These are phyloP conservation scores for Drosophila nigricruria DNA, from an alignment of 2,888 invertebrate genomes.

Conservation along the genomic window DNA sequence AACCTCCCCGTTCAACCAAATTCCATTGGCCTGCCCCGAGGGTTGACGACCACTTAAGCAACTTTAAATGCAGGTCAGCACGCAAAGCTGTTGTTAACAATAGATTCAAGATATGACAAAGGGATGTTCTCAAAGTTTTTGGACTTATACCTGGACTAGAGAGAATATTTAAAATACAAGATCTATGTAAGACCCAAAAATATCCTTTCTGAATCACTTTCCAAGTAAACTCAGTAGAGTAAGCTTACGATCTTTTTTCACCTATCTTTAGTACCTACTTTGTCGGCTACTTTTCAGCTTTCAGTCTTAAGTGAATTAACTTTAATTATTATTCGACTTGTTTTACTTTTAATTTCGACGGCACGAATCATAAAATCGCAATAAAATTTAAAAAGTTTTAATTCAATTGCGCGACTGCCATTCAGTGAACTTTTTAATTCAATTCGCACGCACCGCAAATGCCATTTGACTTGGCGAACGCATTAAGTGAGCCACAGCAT, in stretches of 20 bases:
- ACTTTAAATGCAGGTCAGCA: conserved; percentile 76
- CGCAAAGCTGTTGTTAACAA: conserved; percentile 47
- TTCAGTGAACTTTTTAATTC: conserved; percentile 65
- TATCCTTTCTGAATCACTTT: neutral
- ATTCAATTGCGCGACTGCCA: conserved; percentile 67
- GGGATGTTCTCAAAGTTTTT: conserved; percentile 7
- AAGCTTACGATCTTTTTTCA: neutral
- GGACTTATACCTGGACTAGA: neutral
- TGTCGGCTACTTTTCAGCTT: neutral
- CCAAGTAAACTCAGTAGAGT: too few species aligned
- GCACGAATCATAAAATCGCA: conserved; percentile 66
- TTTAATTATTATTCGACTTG: conserved; percentile 18
- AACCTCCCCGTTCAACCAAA: conserved; percentile 9
- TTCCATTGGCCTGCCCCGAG: conserved; percentile 33
- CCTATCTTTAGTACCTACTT: neutral
- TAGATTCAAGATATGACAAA: conserved; percentile 29
- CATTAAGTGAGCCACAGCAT: conserved; percentile 65
- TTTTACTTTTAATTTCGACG: conserved; percentile 14
- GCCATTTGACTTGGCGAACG: conserved; percentile 62
- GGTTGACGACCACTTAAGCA: conserved; percentile 58
- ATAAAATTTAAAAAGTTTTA: conserved; percentile 71
- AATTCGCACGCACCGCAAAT: conserved; percentile 64
- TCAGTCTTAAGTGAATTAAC: neutral
- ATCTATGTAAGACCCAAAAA: neutral
- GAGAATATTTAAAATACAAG: too few species aligned